Conservation (phyloP, 2,113 vertebrate species). For the Corynorhinus townsendii region DNA sequence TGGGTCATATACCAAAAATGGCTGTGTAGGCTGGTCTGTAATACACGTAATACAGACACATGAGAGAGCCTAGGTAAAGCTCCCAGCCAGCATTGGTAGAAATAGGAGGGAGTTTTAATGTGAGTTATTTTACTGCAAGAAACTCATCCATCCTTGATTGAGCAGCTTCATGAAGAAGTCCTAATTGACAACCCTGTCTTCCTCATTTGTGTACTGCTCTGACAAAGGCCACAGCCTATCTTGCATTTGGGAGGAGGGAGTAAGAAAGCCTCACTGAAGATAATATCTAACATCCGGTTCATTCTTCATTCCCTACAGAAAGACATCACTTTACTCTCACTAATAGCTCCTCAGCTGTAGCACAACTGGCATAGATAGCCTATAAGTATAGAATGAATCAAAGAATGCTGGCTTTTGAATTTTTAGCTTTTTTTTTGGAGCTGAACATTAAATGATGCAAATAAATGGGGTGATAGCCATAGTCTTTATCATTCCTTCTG, state of each 20-base stretch:
- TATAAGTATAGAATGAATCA: not conserved
- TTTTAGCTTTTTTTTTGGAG: not conserved
- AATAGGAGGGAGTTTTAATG: not conserved
- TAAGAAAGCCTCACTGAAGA: not conserved
- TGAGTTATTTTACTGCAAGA: not conserved
- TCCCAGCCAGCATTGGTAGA: not conserved
- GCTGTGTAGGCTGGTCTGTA: not conserved
- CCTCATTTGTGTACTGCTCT: not conserved
- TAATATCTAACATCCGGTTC: not conserved
- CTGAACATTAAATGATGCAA: not conserved
- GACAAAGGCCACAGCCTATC: not conserved
- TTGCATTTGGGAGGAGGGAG: not conserved
- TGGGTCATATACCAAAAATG: not conserved
- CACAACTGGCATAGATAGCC: not conserved
- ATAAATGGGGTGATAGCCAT: not conserved
- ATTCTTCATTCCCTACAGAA: not conserved
- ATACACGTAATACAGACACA: not conserved
- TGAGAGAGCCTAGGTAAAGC: not conserved
- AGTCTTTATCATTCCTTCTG: not conserved
- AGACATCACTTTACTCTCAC: not conserved
- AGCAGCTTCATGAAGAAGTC: not conserved
- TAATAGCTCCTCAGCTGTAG: not conserved
- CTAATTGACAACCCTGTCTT: not conserved
- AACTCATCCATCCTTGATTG: not conserved
- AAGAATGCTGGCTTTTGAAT: not conserved